Percentiles rank a stretch among this genome's conserved stretches.
These are phyloP conservation scores for Caenorhabditis plicata DNA, from an alignment of 2,888 invertebrate species.

Conservation along the genomic window DNA sequence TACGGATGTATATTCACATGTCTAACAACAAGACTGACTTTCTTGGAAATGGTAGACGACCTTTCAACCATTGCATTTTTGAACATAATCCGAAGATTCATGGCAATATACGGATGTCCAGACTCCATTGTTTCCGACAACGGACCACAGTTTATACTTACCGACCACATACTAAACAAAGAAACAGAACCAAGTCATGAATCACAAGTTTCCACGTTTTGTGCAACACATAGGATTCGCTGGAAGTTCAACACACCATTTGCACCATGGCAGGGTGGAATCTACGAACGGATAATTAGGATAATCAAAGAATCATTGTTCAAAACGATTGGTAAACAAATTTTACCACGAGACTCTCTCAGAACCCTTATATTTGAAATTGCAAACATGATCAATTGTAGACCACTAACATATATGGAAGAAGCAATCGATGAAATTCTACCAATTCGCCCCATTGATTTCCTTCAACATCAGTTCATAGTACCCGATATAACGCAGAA, in stretches of 20 bases:
- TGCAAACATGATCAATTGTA: slow-evolving; percentile 10
- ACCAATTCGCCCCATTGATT: slow-evolving; percentile 20
- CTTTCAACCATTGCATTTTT: slow-evolving; percentile 13
- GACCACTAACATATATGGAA: slow-evolving; percentile 18
- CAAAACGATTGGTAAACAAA: slow-evolving; percentile 4
- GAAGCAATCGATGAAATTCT: slow-evolving; percentile 3
- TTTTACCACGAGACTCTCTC: neutral
- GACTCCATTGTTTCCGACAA: slow-evolving; percentile 36
- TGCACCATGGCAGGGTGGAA: slow-evolving; percentile 17
- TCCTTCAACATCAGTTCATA: slow-evolving; percentile 8
- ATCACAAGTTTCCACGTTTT: no score
- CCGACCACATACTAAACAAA: slow-evolving; percentile 44
- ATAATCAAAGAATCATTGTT: slow-evolving; percentile 3
- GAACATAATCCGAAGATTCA: slow-evolving; percentile 19
- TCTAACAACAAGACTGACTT: slow-evolving; percentile 17
- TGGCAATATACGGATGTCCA: slow-evolving; percentile 15
- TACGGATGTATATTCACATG: slow-evolving; percentile 29
- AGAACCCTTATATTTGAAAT: slow-evolving; percentile 9
- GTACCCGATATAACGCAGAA: neutral
- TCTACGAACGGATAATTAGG: slow-evolving; percentile 12
- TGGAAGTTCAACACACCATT: slow-evolving; percentile 11
- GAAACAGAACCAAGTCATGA: no score
- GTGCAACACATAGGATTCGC: neutral
- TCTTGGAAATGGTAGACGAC: slow-evolving; percentile 23
- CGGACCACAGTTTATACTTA: slow-evolving; percentile 66